Conservation (phyloP, 2,888 invertebrate genomes). For the Cosmia pyralina region DNA sequence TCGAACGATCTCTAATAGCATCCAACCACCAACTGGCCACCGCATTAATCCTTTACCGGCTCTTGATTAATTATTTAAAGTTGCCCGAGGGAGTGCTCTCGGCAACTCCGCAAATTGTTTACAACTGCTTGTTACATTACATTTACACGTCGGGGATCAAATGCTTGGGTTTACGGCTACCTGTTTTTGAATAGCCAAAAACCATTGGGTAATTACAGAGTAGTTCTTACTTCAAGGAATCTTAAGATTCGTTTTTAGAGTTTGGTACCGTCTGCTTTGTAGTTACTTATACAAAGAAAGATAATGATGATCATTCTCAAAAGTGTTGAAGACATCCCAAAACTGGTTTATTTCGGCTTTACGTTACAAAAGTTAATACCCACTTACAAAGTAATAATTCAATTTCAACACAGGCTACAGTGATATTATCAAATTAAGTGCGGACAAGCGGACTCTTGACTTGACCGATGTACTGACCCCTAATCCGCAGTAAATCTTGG, state of each 20-base stretch:
- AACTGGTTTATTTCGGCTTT: background rate
- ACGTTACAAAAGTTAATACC: background rate
- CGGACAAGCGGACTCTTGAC: slow-evolving; percentile 85
- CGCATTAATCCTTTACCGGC: slow-evolving; percentile 89
- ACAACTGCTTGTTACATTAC: slow-evolving; percentile 73
- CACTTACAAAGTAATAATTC: slow-evolving; percentile 69
- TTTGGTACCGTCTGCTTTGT: background rate
- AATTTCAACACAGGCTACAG: slow-evolving; percentile 72
- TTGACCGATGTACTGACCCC: slow-evolving; percentile 89
- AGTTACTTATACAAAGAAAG: background rate
- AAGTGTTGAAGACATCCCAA: background rate
- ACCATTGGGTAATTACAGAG: background rate
- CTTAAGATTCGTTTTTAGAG: background rate
- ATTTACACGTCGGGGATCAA: slow-evolving; percentile 59
- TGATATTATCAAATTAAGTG: slow-evolving; percentile 84
- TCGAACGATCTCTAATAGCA: slow-evolving; percentile 88
- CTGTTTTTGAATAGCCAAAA: slow-evolving; percentile 32
- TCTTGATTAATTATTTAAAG: slow-evolving; percentile 90
- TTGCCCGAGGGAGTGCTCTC: slow-evolving; percentile 77
- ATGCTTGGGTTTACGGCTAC: slow-evolving; percentile 41
- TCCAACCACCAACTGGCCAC: slow-evolving; percentile 89
- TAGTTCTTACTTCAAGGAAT: background rate
- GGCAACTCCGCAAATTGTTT: slow-evolving; percentile 82
- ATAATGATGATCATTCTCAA: background rate
- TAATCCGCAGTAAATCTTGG: slow-evolving; percentile 89